Percentiles rank a stretch among this genome's conserved stretches.
phyloP scores from a whole-genome alignment of 2,113 vertebrate genomes.

The Rhea pennata region DNA sequence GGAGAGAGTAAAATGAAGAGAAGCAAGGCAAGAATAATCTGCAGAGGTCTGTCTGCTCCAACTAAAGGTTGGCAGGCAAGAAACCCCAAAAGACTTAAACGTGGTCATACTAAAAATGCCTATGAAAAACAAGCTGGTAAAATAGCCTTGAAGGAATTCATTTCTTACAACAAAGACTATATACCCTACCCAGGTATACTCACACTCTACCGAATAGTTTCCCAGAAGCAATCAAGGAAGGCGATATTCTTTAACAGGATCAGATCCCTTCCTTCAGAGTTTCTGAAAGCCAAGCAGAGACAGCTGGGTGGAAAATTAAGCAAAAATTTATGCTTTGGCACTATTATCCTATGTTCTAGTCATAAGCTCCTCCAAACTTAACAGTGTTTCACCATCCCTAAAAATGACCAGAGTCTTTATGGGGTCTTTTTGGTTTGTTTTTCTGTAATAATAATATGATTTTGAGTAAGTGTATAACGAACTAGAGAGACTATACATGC shows the following conservation, averaged over 20 bases:
- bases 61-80: background rate
- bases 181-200: background rate
- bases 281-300: background rate
- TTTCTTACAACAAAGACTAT: background rate
- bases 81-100: background rate
- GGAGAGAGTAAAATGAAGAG: background rate
- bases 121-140: constrained; percentile 1
- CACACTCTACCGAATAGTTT: background rate
- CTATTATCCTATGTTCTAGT: background rate
- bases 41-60: background rate
- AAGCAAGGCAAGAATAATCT: background rate
- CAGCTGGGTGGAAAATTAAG: background rate
- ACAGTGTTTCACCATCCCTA: background rate
- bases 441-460: background rate
- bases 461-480: constrained; percentile 49
- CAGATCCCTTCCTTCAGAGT: background rate
- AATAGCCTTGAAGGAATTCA: background rate
- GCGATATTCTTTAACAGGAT: background rate
- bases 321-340: background rate
- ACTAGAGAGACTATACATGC: background rate
- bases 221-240: background rate
- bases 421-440: background rate
- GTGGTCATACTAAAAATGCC: constrained; percentile 32
- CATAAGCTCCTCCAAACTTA: background rate
- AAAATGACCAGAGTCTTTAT: background rate